Base-by-base conservation (phyloP, 2,797 vertebrate species). In the Orestias chungarensis region DNA sequence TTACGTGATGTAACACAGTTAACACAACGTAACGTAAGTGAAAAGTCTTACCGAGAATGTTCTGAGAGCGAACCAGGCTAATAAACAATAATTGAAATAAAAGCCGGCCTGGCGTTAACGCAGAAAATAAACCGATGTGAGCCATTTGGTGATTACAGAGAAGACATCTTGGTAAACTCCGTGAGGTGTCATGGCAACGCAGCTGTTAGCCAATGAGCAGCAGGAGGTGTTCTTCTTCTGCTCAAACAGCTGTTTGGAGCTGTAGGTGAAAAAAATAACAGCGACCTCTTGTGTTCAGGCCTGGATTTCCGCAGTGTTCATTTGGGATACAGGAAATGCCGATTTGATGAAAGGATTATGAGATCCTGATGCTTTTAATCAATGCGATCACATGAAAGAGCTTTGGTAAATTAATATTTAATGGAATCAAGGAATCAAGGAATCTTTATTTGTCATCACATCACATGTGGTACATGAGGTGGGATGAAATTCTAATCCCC, bases 21-120 rank as follows among this genome's bases (percentile, higher is more conserved):
- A n/a, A n/a, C n/a, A n/a, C n/a, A n/a, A n/a, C n/a, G 20, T 12
- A 59, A 33, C 18, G 31, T 20, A 62, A 42, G 25, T 14, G 11
- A 64, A 8, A 31, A 1, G 6, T 79, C 93, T 92, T 92, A 95
- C 94, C 93, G 7, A 93, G 57, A 80, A 15, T 52, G 38, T 82
- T 83, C 64, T 86, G 47, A 20, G 82, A 35, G 12, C 75, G 59
- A 43, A 69, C 73, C 71, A 74, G 52, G 1, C 82, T 70, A 35
- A 86, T 17, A 0, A 87, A 23, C 4, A 89, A n/a, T 25, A 85
- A 62, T 57, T 92, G 4, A 69, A 38, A 78, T 0, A 78, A 0
- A 18, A 76, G 3, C 0, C n/a, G 57, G 4, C 38, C 67, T 35
- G 42, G 70, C 71, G 75, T 2, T 11, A 1, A 62, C 8, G 29